Conservation (phyloP, 2,797 vertebrate genomes). For the Dendrocincla fuliginosa region DNA sequence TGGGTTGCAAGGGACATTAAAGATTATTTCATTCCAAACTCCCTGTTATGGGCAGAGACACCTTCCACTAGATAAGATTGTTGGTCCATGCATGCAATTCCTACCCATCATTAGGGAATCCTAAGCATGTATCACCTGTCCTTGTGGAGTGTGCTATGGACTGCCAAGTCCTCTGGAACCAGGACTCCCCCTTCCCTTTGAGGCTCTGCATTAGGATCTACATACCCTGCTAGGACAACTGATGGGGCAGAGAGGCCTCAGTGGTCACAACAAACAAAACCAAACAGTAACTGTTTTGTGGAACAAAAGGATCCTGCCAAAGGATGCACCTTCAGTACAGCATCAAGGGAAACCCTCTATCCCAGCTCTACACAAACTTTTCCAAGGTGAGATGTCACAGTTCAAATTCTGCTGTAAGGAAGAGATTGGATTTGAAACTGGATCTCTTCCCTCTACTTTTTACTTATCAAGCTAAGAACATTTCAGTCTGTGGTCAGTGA, state of each 20-base stretch:
- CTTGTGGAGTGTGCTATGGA: not conserved
- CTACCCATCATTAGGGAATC: not conserved
- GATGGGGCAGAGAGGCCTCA: too few relatives aligned
- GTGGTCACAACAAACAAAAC: not conserved
- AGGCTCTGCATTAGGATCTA: not conserved
- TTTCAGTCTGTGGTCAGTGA: not conserved
- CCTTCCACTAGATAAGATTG: not conserved
- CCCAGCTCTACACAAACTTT: not conserved
- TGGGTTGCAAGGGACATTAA: not conserved
- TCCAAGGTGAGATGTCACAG: not conserved
- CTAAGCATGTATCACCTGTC: accelerated
- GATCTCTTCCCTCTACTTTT: not conserved
- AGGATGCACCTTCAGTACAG: not conserved
- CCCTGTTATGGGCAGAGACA: not conserved
- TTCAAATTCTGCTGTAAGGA: not conserved
- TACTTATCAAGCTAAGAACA: not conserved
- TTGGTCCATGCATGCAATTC: not conserved
- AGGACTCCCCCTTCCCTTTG: not conserved
- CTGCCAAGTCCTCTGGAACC: not conserved
- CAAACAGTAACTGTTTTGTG: not conserved
- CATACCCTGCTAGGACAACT: not conserved
- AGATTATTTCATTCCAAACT: not conserved
- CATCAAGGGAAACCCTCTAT: not conserved
- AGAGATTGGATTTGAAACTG: not conserved
- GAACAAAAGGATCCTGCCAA: not conserved